These are phyloP conservation scores for Rhagium mordax DNA, from an alignment of 2,888 invertebrate species.

Conservation along the genomic window DNA sequence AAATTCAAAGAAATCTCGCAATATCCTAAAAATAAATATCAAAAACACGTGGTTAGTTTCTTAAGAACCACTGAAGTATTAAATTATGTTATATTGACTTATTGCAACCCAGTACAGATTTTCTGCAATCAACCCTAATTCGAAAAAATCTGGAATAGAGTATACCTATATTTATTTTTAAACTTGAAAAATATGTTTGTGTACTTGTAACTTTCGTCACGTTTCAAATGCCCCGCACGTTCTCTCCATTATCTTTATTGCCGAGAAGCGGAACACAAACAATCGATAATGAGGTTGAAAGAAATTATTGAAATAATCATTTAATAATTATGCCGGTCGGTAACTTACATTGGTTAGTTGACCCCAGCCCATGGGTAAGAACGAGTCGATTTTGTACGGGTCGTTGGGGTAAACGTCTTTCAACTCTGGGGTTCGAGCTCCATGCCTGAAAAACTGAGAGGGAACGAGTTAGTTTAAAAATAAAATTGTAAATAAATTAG, in stretches of 20 bases:
- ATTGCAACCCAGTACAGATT: too few relatives aligned
- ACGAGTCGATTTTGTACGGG: conserved; percentile 76
- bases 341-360: conserved; percentile 82
- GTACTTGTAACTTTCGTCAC: neutral
- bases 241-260: neutral
- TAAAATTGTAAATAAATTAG: too few relatives aligned
- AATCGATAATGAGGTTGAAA: neutral
- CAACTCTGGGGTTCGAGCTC: conserved; percentile 81
- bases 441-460: conserved; percentile 83
- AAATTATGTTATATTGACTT: too few relatives aligned
- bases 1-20: too few relatives aligned
- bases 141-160: too few relatives aligned
- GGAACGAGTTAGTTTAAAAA: neutral
- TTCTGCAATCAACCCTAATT: too few relatives aligned
- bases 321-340: neutral
- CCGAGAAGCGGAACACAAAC: neutral
- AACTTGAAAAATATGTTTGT: too few relatives aligned
- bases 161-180: too few relatives aligned
- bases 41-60: too few relatives aligned
- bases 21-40: too few relatives aligned
- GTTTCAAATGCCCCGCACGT: neutral
- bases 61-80: too few relatives aligned
- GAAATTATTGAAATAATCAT: too few relatives aligned
- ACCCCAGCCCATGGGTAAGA: conserved; percentile 84
- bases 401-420: conserved; percentile 81